Conservation (phyloP, 2,888 invertebrate genomes). For the Crepidodera aurea region DNA sequence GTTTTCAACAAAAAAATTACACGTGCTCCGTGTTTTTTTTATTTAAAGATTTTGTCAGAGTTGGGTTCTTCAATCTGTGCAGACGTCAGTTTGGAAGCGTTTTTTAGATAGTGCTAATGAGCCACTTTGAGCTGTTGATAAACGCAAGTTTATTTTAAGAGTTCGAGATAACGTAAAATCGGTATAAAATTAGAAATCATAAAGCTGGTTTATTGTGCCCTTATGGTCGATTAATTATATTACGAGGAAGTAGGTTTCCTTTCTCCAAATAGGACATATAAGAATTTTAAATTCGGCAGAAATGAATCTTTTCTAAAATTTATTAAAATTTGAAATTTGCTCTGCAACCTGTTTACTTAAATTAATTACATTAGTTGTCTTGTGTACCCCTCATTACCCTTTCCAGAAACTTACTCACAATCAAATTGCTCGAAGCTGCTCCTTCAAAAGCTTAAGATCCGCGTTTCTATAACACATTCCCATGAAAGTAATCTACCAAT, state of each 20-base stretch:
- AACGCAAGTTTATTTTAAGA: conserved; percentile 7
- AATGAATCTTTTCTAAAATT: no score
- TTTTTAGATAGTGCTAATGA: conserved; percentile 27
- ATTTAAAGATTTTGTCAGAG: conserved; percentile 17
- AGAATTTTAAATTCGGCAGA: no score
- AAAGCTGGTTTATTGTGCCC: no score
- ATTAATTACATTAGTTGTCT: no score
- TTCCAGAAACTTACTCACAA: conserved; percentile 49
- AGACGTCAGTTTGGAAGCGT: conserved; percentile 18
- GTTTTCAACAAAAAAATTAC: conserved; percentile 29
- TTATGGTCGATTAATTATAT: no score
- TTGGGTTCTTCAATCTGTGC: conserved; percentile 19
- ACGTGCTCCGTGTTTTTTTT: conserved; percentile 30
- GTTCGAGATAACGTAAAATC: not conserved
- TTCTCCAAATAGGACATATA: no score
- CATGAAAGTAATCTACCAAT: conserved; percentile 81
- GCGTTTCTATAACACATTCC: conserved; percentile 73
- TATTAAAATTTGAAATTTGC: no score
- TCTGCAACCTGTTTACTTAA: no score
- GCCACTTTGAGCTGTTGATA: conserved; percentile 8
- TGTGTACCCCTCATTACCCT: conserved; percentile 5
- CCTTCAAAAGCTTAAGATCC: conserved; percentile 76
- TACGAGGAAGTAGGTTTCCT: no score
- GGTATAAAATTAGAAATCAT: not conserved
- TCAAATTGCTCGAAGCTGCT: conserved; percentile 67